These are phyloP conservation scores for Chinchilla lanigera DNA, from an alignment of 2,113 vertebrate genomes.

Conservation along the genomic window DNA sequence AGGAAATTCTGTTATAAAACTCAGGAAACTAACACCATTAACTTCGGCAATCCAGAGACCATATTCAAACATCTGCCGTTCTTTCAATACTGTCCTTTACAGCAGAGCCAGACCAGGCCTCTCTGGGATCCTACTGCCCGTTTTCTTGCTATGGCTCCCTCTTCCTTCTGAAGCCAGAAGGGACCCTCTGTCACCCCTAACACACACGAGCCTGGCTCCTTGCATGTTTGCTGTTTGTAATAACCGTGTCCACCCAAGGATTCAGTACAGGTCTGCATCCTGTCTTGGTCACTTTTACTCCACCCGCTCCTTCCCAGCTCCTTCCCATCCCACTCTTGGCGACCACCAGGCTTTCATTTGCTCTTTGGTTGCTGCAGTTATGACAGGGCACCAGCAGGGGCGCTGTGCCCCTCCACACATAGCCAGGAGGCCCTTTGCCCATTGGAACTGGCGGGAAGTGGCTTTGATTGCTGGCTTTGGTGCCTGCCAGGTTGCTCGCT, in stretches of 20 bases:
- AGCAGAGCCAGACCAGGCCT: neutral
- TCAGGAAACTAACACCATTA: neutral
- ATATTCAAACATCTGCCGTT: neutral
- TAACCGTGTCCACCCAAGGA: neutral
- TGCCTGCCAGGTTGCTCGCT: neutral
- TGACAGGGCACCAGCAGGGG: neutral
- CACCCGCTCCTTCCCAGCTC: neutral
- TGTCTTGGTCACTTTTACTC: neutral
- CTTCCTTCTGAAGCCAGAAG: neutral
- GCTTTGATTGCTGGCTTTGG: neutral
- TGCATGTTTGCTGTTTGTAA: neutral
- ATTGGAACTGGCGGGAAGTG: neutral
- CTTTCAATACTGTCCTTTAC: neutral
- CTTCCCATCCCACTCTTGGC: neutral
- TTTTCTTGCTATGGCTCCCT: neutral
- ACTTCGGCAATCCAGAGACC: neutral
- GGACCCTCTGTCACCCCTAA: neutral
- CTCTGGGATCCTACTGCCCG: neutral
- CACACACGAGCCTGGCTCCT: neutral
- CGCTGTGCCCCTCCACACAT: neutral
- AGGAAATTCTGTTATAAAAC: neutral
- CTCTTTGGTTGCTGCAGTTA: neutral
- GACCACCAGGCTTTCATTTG: neutral
- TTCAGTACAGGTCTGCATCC: accelerated
- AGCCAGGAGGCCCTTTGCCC: neutral